Conservation (phyloP, 2,888 invertebrate genomes). For the Galeruca laticollis region DNA sequence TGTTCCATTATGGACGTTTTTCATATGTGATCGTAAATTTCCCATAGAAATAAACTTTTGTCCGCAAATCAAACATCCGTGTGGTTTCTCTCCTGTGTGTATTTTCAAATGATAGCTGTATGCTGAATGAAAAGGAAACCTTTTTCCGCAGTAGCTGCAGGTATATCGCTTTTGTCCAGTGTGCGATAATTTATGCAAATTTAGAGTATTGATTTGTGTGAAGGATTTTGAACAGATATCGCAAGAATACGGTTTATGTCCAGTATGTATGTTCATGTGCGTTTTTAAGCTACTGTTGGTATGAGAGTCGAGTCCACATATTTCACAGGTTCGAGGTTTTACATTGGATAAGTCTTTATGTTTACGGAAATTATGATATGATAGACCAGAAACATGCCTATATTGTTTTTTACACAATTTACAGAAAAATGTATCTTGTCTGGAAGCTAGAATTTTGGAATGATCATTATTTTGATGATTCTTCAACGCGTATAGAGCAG, state of each 20-base stretch:
- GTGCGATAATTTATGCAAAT: constrained; percentile 50
- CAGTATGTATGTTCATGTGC: constrained; percentile 39
- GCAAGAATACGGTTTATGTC: constrained; percentile 26
- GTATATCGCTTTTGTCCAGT: constrained; percentile 62
- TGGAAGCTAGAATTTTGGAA: constrained; percentile 53
- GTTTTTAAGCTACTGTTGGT: not conserved
- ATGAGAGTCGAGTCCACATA: constrained; percentile 35
- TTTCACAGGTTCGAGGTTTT: constrained; percentile 51
- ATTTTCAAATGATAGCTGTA: constrained; percentile 70
- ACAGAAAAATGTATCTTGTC: constrained; percentile 62
- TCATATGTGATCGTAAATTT: constrained; percentile 59
- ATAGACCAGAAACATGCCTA: constrained; percentile 55
- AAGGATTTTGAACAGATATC: constrained; percentile 38
- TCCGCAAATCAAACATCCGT: constrained; percentile 41
- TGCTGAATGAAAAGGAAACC: constrained; percentile 60
- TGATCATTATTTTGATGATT: constrained; percentile 33
- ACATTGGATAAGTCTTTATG: constrained; percentile 48
- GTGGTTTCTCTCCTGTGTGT: constrained; percentile 64
- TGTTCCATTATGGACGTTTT: not conserved
- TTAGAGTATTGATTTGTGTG: constrained; percentile 43
- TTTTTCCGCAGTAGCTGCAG: constrained; percentile 58
- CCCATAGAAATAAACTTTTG: constrained; percentile 47
- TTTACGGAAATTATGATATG: constrained; percentile 55
- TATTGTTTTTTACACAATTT: constrained; percentile 43
- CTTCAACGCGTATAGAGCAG: not conserved